Base-by-base conservation (phyloP, 2,113 vertebrate species). In the Taxidea taxus region DNA sequence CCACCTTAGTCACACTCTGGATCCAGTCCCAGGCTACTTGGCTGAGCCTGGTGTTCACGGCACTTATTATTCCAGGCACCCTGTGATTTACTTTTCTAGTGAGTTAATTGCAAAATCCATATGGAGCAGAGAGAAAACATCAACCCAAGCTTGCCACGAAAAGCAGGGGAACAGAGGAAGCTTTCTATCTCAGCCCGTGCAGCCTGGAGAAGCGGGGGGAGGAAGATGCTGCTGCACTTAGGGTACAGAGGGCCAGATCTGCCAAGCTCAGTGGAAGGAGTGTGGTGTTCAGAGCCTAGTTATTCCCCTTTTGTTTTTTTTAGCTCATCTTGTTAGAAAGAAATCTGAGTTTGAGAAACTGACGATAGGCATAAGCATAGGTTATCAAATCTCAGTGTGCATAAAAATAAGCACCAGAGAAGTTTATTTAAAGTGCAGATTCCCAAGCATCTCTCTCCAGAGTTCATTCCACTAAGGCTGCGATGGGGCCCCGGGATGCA, bases 71-170 rank as follows among this genome's bases (percentile, higher is more conserved):
- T 81, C 34, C 74, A 93, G 0, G 64, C 92, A 0, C 96, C 95
- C 88, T 51, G 27, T 89, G 90, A 93, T 98, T 98, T 97, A 82
- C 95, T 98, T 97, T 96, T 97, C 95, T 97, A 97, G 96, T 82
- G 96, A 62, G 39, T 90, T 97, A 93, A 92, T 98, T 13, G 34
- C 90, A 97, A 97, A 98, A 96, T 96, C 84, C 64, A 1, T 90
- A 91, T 60, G 51, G 96, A 97, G 91, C 54, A 75, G 94, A 92
- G 97, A 96, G 88, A 94, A 96, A 98, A 97, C 93, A 92, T 44
- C 87, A 97, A 90, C 84, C 34, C 0, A 7, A 94, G 93, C 90
- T 95, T 88, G 97, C 97, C 97, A 96, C 31, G 97, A 62, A 72
- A 86, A 97, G 87, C 97, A 96, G 81, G 82, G 70, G 15, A 84